Conservation (phyloP, 2,888 invertebrate species). For the Acanthosepion lycidas region DNA sequence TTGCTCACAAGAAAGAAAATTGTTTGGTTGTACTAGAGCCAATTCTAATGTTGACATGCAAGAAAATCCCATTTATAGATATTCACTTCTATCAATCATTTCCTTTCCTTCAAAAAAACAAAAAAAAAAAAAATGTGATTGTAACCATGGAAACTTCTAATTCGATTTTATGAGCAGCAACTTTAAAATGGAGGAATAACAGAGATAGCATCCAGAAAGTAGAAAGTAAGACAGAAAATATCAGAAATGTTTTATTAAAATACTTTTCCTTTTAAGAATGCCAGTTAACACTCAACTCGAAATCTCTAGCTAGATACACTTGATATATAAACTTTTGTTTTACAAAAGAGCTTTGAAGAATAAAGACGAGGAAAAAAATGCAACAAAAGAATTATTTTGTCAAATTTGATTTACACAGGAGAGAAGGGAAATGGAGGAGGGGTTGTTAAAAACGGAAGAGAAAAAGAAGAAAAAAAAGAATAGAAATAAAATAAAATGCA, state of each 20-base stretch:
- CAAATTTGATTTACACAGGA: not conserved
- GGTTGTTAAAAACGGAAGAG: not conserved
- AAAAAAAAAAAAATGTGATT: not conserved
- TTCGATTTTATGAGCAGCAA: not conserved
- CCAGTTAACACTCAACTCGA: not conserved
- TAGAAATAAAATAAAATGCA: not conserved
- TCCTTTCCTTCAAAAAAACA: not conserved
- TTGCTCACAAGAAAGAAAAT: not conserved
- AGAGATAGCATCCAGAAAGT: not conserved
- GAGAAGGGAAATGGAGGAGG: not conserved
- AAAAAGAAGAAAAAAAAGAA: not conserved
- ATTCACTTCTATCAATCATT: not conserved
- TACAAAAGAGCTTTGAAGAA: not conserved
- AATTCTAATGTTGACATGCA: conserved; percentile 1
- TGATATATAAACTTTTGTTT: conserved; percentile 14
- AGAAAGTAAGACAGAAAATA: not conserved
- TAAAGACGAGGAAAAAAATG: not conserved
- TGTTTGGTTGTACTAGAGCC: not conserved
- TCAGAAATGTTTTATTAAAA: not conserved
- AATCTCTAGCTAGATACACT: not conserved
- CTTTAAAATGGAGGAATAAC: not conserved
- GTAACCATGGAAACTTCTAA: conserved; percentile 17
- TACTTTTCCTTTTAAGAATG: not conserved
- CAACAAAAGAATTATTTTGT: not conserved
- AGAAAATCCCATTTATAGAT: not conserved